These are phyloP conservation scores for Microtus oregoni DNA, from an alignment of 2,113 vertebrate species.

Conservation along the genomic window DNA sequence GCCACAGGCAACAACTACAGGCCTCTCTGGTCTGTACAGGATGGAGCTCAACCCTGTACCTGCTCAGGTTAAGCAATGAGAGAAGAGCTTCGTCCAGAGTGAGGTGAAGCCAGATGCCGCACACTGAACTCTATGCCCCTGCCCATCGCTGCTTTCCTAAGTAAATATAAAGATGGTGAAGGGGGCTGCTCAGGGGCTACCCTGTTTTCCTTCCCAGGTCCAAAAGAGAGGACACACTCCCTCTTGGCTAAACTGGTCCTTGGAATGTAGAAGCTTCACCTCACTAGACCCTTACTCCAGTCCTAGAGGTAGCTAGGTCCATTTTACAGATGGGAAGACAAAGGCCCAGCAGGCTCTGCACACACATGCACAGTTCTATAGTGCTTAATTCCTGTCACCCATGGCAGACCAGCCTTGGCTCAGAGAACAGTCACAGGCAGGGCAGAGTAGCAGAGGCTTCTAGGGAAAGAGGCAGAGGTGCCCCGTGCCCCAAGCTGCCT, in stretches of 20 bases:
- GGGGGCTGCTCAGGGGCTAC: not conserved
- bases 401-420: not conserved
- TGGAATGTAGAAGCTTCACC: not conserved
- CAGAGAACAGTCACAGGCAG: not conserved
- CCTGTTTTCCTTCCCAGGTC: not conserved
- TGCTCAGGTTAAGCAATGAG: accelerated
- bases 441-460: not conserved
- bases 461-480: not conserved
- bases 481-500: not conserved
- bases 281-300: accelerated
- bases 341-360: not conserved
- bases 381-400: not conserved
- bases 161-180: accelerated
- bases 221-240: not conserved
- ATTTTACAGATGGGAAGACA: not conserved
- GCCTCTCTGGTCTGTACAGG: not conserved
- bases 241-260: not conserved
- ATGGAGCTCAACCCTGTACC: not conserved
- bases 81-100: not conserved
- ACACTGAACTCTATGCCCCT: accelerated
- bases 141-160: not conserved
- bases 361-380: not conserved
- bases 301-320: not conserved
- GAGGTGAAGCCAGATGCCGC: not conserved
- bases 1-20: accelerated